phyloP scores from a whole-genome alignment of 2,113 vertebrate genomes.

The Podarcis raffonei region DNA sequence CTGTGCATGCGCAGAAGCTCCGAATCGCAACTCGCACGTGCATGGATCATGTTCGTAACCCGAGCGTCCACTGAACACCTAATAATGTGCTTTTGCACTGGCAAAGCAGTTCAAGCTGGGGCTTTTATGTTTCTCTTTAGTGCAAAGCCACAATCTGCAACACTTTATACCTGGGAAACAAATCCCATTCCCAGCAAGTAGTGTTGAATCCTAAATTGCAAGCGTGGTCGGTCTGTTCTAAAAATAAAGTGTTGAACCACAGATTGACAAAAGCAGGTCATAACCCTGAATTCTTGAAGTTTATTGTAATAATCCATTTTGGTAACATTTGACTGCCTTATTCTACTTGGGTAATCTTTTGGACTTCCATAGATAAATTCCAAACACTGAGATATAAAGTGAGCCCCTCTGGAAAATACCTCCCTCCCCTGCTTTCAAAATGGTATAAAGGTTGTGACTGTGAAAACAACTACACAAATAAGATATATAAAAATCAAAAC shows the following conservation, averaged over 20 bases:
- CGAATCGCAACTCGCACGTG: too few relatives aligned
- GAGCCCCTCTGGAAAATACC: conserved; percentile 25
- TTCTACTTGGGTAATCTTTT: conserved; percentile 55
- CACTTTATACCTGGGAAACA: not conserved
- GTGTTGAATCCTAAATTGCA: not conserved
- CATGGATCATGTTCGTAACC: too few relatives aligned
- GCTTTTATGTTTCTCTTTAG: not conserved
- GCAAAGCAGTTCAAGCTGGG: not conserved
- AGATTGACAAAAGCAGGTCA: conserved; percentile 48
- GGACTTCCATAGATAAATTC: conserved; percentile 46
- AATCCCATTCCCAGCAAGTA: not conserved
- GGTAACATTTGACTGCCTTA: conserved; percentile 58
- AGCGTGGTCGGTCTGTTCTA: not conserved
- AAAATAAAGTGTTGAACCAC: not conserved
- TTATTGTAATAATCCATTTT: conserved; percentile 54
- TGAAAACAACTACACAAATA: conserved; percentile 56
- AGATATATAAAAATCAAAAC: conserved; percentile 65
- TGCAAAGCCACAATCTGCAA: not conserved
- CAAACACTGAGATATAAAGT: conserved; percentile 52
- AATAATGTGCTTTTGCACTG: not conserved
- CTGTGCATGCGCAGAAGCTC: too few relatives aligned
- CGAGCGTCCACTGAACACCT: too few relatives aligned
- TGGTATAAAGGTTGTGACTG: conserved; percentile 55
- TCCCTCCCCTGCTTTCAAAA: conserved; percentile 36
- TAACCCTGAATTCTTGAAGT: conserved; percentile 29